Evolutionary conservation across 2,888 invertebrate species (phyloP).

Genomic region (Drosophila pseudotalamancana): DNA sequence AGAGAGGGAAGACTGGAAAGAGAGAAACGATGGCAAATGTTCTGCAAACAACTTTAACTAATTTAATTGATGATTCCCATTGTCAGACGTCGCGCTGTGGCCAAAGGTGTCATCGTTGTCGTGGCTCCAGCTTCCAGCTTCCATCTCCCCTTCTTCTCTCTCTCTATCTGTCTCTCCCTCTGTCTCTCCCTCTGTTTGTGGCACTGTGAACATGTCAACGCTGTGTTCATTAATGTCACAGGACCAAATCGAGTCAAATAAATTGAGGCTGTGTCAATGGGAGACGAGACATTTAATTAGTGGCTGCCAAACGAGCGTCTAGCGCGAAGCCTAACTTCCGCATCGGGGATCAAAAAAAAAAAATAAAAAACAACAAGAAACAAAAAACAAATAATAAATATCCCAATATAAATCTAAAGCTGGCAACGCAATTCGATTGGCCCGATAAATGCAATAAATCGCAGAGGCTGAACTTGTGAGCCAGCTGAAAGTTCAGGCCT

Average conservation of each 20-base stretch:
- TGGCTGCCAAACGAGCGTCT: neutral
- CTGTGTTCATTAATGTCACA: constrained; percentile 75
- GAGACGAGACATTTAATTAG: constrained; percentile 67
- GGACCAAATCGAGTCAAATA: constrained; percentile 68
- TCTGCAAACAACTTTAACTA: constrained; percentile 73
- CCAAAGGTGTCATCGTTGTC: constrained; percentile 76
- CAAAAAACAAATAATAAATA: constrained; percentile 26
- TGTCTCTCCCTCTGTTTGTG: neutral
- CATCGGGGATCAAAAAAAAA: constrained; percentile 37
- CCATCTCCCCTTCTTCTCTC: neutral
- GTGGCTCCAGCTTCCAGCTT: constrained; percentile 36
- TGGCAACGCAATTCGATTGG: constrained; percentile 74
- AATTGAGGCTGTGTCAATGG: constrained; percentile 54
- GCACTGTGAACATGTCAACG: constrained; percentile 69
- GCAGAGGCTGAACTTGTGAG: constrained; percentile 48
- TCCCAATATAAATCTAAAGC: constrained; percentile 64
- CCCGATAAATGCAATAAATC: constrained; percentile 74
- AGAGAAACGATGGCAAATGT: constrained; percentile 57
- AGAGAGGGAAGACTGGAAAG: too few relatives aligned
- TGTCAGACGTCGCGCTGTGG: constrained; percentile 65
- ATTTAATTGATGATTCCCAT: constrained; percentile 77
- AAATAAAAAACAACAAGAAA: constrained; percentile 19
- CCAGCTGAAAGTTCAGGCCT: constrained; percentile 14
- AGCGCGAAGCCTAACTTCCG: constrained; percentile 54
- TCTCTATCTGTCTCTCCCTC: neutral